These are phyloP conservation scores for Bombus polaris DNA, from an alignment of 1,140 invertebrate genomes.

Conservation along the genomic window DNA sequence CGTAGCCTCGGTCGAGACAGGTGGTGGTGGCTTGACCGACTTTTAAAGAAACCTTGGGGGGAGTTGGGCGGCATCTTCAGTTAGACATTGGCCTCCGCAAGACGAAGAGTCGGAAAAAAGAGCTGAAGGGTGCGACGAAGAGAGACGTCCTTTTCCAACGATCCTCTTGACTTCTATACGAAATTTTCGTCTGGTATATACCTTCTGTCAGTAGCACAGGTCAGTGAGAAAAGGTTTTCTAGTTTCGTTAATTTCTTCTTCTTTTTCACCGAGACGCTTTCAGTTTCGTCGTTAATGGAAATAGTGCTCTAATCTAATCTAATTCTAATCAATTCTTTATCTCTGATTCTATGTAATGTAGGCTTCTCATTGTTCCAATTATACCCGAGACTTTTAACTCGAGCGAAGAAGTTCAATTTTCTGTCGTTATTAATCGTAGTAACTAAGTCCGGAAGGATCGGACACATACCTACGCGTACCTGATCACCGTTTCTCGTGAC, in stretches of 20 bases:
- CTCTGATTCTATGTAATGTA: background rate
- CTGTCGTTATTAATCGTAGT: background rate
- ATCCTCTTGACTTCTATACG: constrained; percentile 16
- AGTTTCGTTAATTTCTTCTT: background rate
- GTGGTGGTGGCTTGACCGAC: constrained; percentile 80
- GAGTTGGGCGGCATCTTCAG: constrained; percentile 81
- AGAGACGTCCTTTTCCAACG: constrained; percentile 48
- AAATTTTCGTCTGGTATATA: constrained; percentile 5
- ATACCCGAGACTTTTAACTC: background rate
- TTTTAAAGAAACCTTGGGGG: constrained; percentile 79
- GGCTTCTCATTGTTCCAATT: background rate
- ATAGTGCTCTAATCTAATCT: background rate
- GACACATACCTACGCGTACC: constrained; percentile 17
- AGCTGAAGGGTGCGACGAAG: constrained; percentile 75
- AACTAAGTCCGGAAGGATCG: background rate
- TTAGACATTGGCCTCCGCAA: constrained; percentile 81
- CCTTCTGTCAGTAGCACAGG: constrained; percentile 27
- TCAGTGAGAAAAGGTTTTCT: constrained; percentile 12
- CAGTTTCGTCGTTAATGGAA: no score
- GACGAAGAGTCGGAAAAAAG: constrained; percentile 80
- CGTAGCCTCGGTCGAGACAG: constrained; percentile 66
- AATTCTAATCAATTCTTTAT: background rate
- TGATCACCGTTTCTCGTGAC: constrained; percentile 18
- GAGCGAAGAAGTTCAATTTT: background rate
- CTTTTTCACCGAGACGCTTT: no score